Percentiles rank a stretch among this genome's conserved stretches.
Conservation (phyloP, 1,140 invertebrate species). For the Ceratosolen fusciceps region DNA sequence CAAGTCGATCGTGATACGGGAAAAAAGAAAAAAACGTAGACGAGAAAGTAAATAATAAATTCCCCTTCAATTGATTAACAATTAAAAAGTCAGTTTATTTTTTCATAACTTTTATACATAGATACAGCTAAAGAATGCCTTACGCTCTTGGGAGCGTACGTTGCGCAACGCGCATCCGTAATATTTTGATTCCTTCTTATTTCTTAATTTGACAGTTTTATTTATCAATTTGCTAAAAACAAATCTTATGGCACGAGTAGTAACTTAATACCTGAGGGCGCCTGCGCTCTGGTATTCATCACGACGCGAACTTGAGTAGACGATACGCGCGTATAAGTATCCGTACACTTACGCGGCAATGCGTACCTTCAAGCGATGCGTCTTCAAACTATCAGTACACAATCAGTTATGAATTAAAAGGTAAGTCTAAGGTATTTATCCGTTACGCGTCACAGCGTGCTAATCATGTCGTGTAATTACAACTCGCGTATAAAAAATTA, state of each 20-base stretch:
- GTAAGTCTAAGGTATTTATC: too few species aligned
- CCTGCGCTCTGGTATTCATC: too few species aligned
- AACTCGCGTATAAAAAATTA: too few species aligned
- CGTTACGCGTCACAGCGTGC: too few species aligned
- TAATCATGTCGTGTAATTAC: too few species aligned
- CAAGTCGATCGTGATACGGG: background rate
- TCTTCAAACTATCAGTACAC: too few species aligned
- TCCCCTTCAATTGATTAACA: background rate
- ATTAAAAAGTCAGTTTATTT: conserved; percentile 29
- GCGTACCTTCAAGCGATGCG: too few species aligned
- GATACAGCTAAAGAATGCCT: conserved; percentile 10
- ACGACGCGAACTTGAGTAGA: background rate
- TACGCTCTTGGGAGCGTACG: too few species aligned
- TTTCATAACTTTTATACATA: background rate
- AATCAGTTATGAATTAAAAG: too few species aligned
- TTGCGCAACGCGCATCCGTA: too few species aligned
- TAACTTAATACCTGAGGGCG: conserved; percentile 40
- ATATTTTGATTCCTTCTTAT: conserved; percentile 26
- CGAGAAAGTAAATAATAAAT: background rate
- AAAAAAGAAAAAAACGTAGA: background rate
- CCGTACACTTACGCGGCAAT: too few species aligned
- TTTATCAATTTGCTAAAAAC: conserved; percentile 24
- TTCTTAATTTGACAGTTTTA: conserved; percentile 32
- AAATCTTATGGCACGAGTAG: conserved; percentile 45
- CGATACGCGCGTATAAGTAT: too few species aligned